Percentiles rank a stretch among this genome's conserved stretches.
Conservation (phyloP, 2,888 invertebrate genomes). For the Drosophila acutilabella region DNA sequence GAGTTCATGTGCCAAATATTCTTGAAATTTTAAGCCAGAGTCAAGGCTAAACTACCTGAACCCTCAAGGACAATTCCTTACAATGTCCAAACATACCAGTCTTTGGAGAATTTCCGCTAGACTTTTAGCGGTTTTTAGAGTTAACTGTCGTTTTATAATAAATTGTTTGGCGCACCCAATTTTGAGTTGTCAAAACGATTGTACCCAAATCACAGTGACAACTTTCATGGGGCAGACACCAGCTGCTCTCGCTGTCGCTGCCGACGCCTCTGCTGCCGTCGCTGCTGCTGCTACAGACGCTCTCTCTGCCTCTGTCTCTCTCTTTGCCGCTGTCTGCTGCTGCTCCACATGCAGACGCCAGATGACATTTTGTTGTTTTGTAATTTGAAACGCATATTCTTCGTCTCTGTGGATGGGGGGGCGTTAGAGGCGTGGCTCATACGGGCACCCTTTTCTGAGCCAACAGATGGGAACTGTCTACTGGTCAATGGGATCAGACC, state of each 20-base stretch:
- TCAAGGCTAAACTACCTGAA: constrained; percentile 77
- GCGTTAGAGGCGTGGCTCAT: constrained; percentile 2
- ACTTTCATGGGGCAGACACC: constrained; percentile 60
- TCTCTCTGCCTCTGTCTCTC: no score
- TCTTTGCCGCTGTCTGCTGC: constrained; percentile 29
- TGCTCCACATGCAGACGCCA: constrained; percentile 64
- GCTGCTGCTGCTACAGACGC: no score
- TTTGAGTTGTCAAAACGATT: constrained; percentile 50
- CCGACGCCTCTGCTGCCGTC: not conserved
- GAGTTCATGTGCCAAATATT: constrained; percentile 42
- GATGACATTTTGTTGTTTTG: constrained; percentile 46
- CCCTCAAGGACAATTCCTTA: constrained; percentile 23
- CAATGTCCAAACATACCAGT: constrained; percentile 46
- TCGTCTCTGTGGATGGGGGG: not conserved
- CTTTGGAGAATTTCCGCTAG: constrained; percentile 1
- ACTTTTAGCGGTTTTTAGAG: constrained; percentile 6
- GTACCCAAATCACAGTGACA: constrained; percentile 59
- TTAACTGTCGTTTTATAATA: constrained; percentile 14
- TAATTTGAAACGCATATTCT: constrained; percentile 54
- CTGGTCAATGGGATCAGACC: constrained; percentile 28
- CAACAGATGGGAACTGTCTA: constrained; percentile 54
- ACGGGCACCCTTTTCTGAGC: constrained; percentile 30
- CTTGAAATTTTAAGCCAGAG: constrained; percentile 61
- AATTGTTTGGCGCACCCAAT: constrained; percentile 61
- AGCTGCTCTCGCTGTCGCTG: not conserved